These are phyloP conservation scores for Mactra quadrangularis DNA, from an alignment of 1,140 invertebrate genomes.

Conservation along the genomic window DNA sequence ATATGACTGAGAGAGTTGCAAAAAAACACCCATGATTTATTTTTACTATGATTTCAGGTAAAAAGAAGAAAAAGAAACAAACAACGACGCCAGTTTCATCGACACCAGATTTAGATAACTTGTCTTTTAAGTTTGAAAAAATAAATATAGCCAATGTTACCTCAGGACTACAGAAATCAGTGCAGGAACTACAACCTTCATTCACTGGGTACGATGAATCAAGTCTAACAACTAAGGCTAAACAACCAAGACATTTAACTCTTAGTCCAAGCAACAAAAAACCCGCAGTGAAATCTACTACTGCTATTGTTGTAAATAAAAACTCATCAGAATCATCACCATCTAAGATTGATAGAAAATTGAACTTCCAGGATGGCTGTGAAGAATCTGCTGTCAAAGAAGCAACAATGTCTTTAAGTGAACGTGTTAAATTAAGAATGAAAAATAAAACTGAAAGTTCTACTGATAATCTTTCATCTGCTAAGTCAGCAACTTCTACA, in stretches of 20 bases:
- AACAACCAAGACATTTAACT: constrained; percentile 44
- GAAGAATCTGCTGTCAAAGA: constrained; percentile 3
- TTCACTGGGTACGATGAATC: constrained; percentile 38
- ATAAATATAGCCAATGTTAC: constrained; percentile 28
- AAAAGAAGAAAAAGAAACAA: constrained; percentile 54
- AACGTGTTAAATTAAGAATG: constrained; percentile 46
- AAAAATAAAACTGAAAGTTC: constrained; percentile 31
- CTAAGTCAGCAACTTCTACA: background rate
- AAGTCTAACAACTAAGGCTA: constrained; percentile 15
- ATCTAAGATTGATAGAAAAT: background rate
- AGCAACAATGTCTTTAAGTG: constrained; percentile 43
- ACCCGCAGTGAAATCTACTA: background rate
- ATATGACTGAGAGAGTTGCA: too few relatives aligned
- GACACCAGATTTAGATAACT: constrained; percentile 23
- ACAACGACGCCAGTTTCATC: background rate
- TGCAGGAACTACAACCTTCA: constrained; percentile 13
- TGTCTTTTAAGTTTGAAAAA: constrained; percentile 56
- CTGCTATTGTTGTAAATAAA: background rate
- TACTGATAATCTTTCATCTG: background rate
- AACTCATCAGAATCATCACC: background rate
- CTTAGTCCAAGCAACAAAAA: constrained; percentile 24
- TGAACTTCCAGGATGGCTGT: background rate
- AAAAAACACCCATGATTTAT: too few relatives aligned
- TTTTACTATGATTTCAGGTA: constrained; percentile 14
- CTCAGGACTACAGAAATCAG: constrained; percentile 22